These are phyloP conservation scores for Epinotia demarniana DNA, from an alignment of 2,888 invertebrate genomes.

Conservation along the genomic window DNA sequence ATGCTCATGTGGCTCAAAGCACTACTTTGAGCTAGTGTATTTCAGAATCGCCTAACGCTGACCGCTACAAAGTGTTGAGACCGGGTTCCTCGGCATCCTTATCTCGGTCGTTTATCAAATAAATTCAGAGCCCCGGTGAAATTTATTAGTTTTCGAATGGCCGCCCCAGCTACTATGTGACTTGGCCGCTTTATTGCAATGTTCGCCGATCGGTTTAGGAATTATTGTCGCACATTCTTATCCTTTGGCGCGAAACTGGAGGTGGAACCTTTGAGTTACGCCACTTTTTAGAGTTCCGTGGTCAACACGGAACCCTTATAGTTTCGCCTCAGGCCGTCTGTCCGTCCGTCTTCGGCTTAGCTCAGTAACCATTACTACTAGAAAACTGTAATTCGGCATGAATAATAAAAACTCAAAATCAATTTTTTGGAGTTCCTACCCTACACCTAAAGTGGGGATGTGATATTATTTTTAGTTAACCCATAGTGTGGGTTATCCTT, in stretches of 20 bases:
- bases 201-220: conserved; percentile 59
- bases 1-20: conserved; percentile 36
- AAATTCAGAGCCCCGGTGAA: conserved; percentile 76
- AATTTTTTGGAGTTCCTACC: too few species aligned
- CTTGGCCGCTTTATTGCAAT: conserved; percentile 68
- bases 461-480: too few species aligned
- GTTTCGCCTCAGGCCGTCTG: too few species aligned
- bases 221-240: conserved; percentile 62
- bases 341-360: too few species aligned
- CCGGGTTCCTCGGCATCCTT: conserved; percentile 65
- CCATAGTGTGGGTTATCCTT: too few species aligned
- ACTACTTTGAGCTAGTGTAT: conserved; percentile 46
- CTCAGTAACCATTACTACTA: too few species aligned
- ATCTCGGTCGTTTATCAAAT: conserved; percentile 79
- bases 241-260: conserved; percentile 47
- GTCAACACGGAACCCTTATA: too few species aligned
- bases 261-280: conserved; percentile 54
- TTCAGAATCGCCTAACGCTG: conserved; percentile 55
- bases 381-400: too few species aligned
- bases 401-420: too few species aligned
- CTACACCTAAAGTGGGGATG: too few species aligned
- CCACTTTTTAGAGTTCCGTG: too few species aligned
- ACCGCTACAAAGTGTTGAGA: conserved; percentile 64
- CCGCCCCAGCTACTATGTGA: conserved; percentile 68
- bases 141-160: conserved; percentile 80